These are phyloP conservation scores for Oryzias celebensis DNA, from an alignment of 2,113 vertebrate species.

Conservation along the genomic window DNA sequence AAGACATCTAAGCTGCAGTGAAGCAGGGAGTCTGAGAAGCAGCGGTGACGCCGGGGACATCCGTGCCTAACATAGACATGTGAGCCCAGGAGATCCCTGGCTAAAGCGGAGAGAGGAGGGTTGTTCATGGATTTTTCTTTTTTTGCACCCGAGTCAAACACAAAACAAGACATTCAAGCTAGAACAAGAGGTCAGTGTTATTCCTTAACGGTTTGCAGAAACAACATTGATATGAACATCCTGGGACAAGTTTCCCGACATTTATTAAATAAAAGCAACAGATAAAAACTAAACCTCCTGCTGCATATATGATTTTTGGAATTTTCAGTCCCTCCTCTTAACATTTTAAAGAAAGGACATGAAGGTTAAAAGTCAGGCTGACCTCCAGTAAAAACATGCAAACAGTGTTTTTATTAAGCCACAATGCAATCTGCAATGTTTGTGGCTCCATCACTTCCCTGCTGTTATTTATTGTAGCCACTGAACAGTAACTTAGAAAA, in stretches of 20 bases:
- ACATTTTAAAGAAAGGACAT: too few relatives aligned
- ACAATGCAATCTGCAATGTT: too few relatives aligned
- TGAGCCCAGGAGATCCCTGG: constrained; percentile 43
- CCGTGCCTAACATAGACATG: constrained; percentile 56
- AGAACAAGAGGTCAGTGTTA: constrained; percentile 29
- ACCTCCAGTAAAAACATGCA: background rate
- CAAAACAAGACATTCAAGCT: too few relatives aligned
- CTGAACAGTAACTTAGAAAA: too few relatives aligned
- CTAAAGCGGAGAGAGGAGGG: constrained; percentile 4
- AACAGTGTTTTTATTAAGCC: background rate
- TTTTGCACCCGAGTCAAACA: constrained; percentile 35
- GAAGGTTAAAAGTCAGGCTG: too few relatives aligned
- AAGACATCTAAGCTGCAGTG: constrained; percentile 63
- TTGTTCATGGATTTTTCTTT: background rate
- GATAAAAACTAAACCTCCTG: background rate
- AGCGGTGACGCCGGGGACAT: constrained; percentile 52
- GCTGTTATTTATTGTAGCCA: too few relatives aligned
- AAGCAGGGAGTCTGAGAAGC: constrained; percentile 53
- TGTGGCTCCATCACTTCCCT: too few relatives aligned
- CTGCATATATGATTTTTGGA: too few relatives aligned
- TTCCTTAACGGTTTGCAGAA: constrained; percentile 18
- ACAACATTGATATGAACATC: constrained; percentile 2
- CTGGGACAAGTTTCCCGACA: background rate
- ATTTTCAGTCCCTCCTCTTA: too few relatives aligned
- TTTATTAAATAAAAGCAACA: background rate